Percentiles rank a stretch among this genome's conserved stretches.
Evolutionary conservation across 2,888 invertebrate species (phyloP).

Genomic region (Meteorus cinctellus): DNA sequence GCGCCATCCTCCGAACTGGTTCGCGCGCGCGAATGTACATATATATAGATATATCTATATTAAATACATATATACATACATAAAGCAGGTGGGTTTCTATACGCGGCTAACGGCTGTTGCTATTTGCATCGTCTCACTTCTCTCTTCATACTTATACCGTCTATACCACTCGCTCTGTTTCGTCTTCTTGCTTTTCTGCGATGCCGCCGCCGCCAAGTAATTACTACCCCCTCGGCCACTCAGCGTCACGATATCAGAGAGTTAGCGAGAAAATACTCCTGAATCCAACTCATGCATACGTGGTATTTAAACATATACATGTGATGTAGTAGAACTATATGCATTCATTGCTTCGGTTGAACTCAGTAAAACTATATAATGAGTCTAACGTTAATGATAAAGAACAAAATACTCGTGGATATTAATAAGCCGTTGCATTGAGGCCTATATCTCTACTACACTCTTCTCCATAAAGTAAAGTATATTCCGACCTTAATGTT

Average conservation of each 20-base stretch:
- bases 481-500: constrained; percentile 35
- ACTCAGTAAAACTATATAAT: neutral
- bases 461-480: constrained; percentile 7
- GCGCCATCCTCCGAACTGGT: constrained; percentile 39
- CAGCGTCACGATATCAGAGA: constrained; percentile 23
- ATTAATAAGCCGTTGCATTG: constrained; percentile 43
- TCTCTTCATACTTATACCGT: constrained; percentile 53
- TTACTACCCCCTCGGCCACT: constrained; percentile 35
- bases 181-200: constrained; percentile 32
- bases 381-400: neutral
- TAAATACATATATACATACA: constrained; percentile 21
- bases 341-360: neutral
- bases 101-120: constrained; percentile 57
- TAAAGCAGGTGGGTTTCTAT: constrained; percentile 60
- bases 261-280: constrained; percentile 8
- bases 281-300: neutral
- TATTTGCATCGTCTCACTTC: constrained; percentile 58
- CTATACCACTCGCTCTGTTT: constrained; percentile 54
- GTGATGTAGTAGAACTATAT: neutral
- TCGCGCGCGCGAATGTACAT: constrained; percentile 25
- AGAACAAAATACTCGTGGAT: constrained; percentile 34
- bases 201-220: constrained; percentile 26
- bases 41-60: neutral
- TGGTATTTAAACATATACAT: constrained; percentile 1
- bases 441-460: neutral